Conservation (phyloP, 2,888 invertebrate species). For the Drosophila affinis region DNA sequence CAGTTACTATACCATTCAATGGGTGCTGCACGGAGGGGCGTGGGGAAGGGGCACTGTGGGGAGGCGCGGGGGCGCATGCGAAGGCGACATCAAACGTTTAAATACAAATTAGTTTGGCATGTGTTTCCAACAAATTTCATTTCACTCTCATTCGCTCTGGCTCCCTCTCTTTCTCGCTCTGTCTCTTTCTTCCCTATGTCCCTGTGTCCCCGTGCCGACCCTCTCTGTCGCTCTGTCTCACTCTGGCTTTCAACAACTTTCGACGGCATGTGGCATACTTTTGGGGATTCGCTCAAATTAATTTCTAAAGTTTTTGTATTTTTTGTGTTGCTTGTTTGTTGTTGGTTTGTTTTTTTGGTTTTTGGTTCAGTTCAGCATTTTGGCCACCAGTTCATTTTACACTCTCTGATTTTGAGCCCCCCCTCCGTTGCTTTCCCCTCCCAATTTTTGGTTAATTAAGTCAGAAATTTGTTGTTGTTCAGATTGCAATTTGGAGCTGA, state of each 20-base stretch:
- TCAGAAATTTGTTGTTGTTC: conserved; percentile 8
- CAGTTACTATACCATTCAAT: not conserved
- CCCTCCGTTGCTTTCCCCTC: not conserved
- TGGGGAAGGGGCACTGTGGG: not conserved
- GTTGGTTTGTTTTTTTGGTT: conserved; percentile 11
- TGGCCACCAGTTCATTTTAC: conserved; percentile 36
- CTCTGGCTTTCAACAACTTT: conserved; percentile 9
- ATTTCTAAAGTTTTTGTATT: conserved; percentile 20
- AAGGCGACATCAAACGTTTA: conserved; percentile 46
- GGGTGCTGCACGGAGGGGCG: not conserved
- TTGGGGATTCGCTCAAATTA: conserved; percentile 31
- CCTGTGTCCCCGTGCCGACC: too few species aligned
- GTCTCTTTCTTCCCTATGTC: too few species aligned
- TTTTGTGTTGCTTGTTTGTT: conserved; percentile 6
- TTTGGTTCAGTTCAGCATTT: conserved; percentile 5
- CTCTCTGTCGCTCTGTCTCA: not conserved
- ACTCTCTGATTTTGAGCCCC: conserved; percentile 25
- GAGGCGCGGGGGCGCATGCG: not conserved
- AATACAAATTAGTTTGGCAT: conserved; percentile 60
- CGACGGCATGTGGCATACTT: conserved; percentile 32
- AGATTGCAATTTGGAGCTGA: conserved; percentile 23
- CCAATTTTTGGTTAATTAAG: conserved; percentile 32
- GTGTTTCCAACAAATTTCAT: conserved; percentile 38
- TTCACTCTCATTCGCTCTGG: conserved; percentile 23
- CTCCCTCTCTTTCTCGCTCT: not conserved